Evolutionary conservation across 2,797 vertebrate genomes (phyloP), one percentile per base, ranked within the genome.

Genomic region (Falco novaeseelandiae): DNA sequence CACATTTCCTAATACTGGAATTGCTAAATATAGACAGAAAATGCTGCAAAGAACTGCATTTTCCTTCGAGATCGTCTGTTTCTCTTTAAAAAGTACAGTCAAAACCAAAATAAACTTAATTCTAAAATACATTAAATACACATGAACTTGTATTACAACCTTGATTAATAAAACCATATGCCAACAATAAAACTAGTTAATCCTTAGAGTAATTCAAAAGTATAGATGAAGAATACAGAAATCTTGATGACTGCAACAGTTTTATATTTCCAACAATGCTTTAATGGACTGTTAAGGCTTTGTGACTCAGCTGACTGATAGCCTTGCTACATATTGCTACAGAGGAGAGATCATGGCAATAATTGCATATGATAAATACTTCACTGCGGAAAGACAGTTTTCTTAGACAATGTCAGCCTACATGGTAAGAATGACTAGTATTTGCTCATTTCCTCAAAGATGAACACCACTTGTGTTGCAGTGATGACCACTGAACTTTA

Each of bases 401-500:
- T 58, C 67, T 49, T 62, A 21, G 26, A 6, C 6, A 52, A 17
- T 8, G 38, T n/a, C 69, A 76, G 9, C 46, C 61, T 55, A 22
- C 29, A 9, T 32, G 76, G 8, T 22, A 49, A 74, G 7, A 22
- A 14, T 13, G 48, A 46, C 8, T 22, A 14, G 16, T 29, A 71
- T 38, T 51, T 32, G 32, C 23, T 67, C 29, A 8, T 27, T 27
- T 63, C 57, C 49, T 85, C 49, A 58, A 36, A 87, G 76, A 51
- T 8, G 23, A 74, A 6, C 32, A 29, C 4, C 29, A 32, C 17
- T 27, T 8, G 6, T 6, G 14, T 19, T 66, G 57, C 5, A 91
- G 42, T 1, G 3, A 54, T 0, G 1, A 49, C 10, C 14, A 71
- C 36, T 16, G 11, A 70, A 54, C 42, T 52, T 61, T 1, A 78